Base-by-base conservation (phyloP, 2,797 vertebrate species). In the Gymnocypris eckloni region DNA sequence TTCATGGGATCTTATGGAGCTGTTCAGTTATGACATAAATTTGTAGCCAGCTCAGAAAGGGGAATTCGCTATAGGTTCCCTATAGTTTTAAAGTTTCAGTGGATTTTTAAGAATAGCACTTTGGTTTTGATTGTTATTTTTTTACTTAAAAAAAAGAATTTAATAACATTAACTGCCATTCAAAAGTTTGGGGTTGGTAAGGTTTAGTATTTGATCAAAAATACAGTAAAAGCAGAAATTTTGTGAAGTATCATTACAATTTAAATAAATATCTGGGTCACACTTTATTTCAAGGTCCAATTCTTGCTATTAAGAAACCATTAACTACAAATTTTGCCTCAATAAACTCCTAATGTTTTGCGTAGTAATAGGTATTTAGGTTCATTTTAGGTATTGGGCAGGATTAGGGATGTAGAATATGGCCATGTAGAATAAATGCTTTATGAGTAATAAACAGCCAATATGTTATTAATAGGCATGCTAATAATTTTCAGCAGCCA, bases 1-100 rank as follows among this genome's bases (percentile, higher is more conserved):
- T 86, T 87, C 66, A 81, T 81, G 37, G 12, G 22, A 81, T 81
- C 66, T 64, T 84, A 52, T 83, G 45, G 79, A 77, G 12, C 33
- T 41, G 33, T 77, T 77, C 52, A 41, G 52, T 56, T 22, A 7
- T n/a, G 11, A 39, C 28, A 54, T 67, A 15, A 54, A 54, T 54
- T 76, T 77, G 20, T 39, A 56, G 50, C 28, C 50, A 56, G 37
- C 18, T 13, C 73, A 12, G 18, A 77, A 67, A 56, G 20, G 28
- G 18, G 4, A 37, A 54, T 13, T 56, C 5, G 7, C 18, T 7
- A 77, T 77, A 56, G 73, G 48, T 37, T 76, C 10, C 48, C 48
- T 54, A 33, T 37, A 37, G 18, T 12, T 76, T 33, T 66, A 66
- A 16, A 66, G 28, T 33, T 66, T 66, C 13, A 28, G 2, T 66